phyloP scores from a whole-genome alignment of 2,113 vertebrate genomes.

The Vimba vimba region DNA sequence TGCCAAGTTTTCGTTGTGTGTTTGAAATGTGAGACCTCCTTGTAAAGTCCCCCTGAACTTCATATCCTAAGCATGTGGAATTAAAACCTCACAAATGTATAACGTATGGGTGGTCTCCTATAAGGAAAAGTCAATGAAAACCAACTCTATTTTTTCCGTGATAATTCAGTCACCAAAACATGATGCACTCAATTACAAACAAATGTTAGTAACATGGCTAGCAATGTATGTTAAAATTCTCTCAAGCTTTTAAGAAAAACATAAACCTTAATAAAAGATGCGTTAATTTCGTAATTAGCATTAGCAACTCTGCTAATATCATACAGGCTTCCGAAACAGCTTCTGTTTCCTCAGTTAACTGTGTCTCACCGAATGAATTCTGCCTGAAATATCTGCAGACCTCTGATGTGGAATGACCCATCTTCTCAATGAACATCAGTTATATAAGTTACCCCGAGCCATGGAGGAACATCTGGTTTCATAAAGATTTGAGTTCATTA shows the following conservation, averaged over 20 bases:
- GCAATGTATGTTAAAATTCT: not conserved
- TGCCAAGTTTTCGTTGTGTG: constrained; percentile 2
- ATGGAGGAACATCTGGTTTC: not conserved
- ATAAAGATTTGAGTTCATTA: not conserved
- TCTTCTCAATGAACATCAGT: not conserved
- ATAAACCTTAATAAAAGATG: not conserved
- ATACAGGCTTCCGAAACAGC: not conserved
- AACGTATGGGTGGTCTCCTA: constrained; percentile 43
- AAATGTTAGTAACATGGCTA: too few species aligned
- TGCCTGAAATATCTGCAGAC: constrained; percentile 8
- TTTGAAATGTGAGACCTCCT: constrained; percentile 52
- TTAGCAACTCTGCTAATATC: not conserved
- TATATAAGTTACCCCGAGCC: constrained; percentile 3
- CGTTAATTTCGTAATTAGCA: not conserved
- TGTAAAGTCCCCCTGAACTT: constrained; percentile 30
- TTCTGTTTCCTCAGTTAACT: too few species aligned
- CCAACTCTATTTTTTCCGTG: not conserved
- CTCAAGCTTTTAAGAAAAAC: not conserved
- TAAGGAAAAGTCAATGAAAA: constrained; percentile 16
- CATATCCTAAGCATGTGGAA: constrained; percentile 9
- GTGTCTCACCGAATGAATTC: constrained; percentile 5
- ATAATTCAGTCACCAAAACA: not conserved
- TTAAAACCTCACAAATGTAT: constrained; percentile 24
- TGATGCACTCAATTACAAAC: not conserved
- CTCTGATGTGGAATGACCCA: constrained; percentile 31